A percentile compares a stretch with the other conserved stretches of the same genome.
These are phyloP conservation scores for Cephus rjabovi DNA, from an alignment of 2,888 invertebrate genomes.

Conservation along the genomic window DNA sequence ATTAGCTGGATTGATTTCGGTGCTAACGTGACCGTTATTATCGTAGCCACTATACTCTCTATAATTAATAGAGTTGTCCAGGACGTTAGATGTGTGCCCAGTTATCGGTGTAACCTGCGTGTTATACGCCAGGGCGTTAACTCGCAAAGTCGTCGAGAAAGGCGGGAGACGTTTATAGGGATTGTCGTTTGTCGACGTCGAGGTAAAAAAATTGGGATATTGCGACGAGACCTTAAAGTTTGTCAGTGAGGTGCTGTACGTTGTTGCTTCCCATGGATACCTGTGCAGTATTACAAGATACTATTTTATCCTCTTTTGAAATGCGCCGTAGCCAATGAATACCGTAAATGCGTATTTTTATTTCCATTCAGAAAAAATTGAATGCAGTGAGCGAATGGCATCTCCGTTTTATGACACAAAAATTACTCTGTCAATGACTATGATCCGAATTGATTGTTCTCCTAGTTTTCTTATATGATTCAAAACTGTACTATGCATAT, in stretches of 20 bases:
- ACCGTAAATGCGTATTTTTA: no score
- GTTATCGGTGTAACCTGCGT: constrained; percentile 20
- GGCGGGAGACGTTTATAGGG: constrained; percentile 23
- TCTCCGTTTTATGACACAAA: no score
- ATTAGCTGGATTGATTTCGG: constrained; percentile 26
- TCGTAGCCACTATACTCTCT: constrained; percentile 2
- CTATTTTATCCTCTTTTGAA: neutral
- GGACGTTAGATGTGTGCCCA: constrained; percentile 17
- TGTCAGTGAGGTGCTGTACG: constrained; percentile 54
- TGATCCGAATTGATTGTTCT: no score
- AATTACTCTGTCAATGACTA: no score
- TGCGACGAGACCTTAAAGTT: constrained; percentile 49
- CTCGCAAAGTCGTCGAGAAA: constrained; percentile 10
- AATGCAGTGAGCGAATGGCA: no score
- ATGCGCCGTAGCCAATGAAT: no score
- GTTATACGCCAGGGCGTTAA: constrained; percentile 18
- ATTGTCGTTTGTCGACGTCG: constrained; percentile 36
- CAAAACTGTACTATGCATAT: no score
- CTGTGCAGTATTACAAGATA: constrained; percentile 45
- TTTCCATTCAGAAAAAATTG: no score
- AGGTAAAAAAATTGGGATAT: constrained; percentile 36
- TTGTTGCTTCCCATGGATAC: constrained; percentile 60
- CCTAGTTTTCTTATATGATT: no score
- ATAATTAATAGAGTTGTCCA: constrained; percentile 26
- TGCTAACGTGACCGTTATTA: constrained; percentile 16